Percentiles rank a stretch among this genome's conserved stretches.
These are phyloP conservation scores for Scarus forsteni DNA, from an alignment of 2,797 vertebrate species.

Conservation along the genomic window DNA sequence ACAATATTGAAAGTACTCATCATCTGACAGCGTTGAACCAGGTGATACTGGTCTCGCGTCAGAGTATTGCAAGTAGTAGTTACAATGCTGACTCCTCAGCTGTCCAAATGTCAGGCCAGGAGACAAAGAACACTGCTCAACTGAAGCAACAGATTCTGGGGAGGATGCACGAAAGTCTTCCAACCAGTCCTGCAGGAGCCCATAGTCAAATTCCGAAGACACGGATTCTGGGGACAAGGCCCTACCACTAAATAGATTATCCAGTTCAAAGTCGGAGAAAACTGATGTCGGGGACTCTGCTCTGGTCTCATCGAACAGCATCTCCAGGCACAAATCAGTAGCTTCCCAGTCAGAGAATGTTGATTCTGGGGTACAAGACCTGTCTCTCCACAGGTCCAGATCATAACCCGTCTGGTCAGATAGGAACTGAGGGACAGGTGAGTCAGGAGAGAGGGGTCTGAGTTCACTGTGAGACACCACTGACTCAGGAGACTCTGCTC, in stretches of 20 bases:
- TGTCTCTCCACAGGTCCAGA: not conserved
- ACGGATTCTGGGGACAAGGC: conserved; percentile 35
- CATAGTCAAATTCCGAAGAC: conserved; percentile 14
- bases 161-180: conserved; percentile 29
- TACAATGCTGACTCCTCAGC: not conserved
- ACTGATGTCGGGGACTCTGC: conserved; percentile 35
- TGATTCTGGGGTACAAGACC: conserved; percentile 1
- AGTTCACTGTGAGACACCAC: conserved; percentile 9
- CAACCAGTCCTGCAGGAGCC: conserved; percentile 6
- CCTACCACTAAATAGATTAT: conserved; percentile 12
- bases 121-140: not conserved
- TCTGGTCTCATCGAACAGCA: conserved; percentile 29
- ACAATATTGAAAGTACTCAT: not conserved
- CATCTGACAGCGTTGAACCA: conserved; percentile 5
- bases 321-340: conserved; percentile 26
- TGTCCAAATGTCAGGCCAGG: not conserved
- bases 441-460: conserved; percentile 12
- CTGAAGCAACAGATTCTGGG: conserved; percentile 19
- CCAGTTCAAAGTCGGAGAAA: conserved; percentile 16
- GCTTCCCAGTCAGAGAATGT: conserved; percentile 36
- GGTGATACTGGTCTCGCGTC: conserved; percentile 9
- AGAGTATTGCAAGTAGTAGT: not conserved
- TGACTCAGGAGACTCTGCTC: conserved; percentile 13
- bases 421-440: conserved; percentile 18
- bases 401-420: not conserved